Percentiles rank a stretch among this genome's conserved stretches.
Evolutionary conservation across 1,140 invertebrate species (phyloP).

Genomic region (Drosophila tropicalis): DNA sequence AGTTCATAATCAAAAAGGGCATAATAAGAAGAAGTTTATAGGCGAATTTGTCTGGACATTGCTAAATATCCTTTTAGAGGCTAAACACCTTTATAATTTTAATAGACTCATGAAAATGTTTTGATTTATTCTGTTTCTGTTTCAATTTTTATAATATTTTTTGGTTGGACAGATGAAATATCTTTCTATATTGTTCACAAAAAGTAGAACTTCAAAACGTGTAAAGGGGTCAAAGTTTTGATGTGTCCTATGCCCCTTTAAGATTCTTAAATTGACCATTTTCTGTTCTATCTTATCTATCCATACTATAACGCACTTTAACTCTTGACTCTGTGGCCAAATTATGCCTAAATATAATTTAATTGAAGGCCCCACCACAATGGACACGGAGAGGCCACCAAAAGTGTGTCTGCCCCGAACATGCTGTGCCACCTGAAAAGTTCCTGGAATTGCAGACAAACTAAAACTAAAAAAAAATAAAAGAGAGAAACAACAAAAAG

Average conservation of each 20-base stretch:
- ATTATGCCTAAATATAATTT: constrained; percentile 75
- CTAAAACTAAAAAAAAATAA: constrained; percentile 24
- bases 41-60: too few species aligned
- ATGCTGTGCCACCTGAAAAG: constrained; percentile 81
- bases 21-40: too few species aligned
- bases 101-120: too few species aligned
- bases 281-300: neutral
- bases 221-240: too few species aligned
- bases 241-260: neutral
- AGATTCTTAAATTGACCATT: neutral
- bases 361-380: constrained; percentile 66
- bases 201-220: too few species aligned
- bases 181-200: too few species aligned
- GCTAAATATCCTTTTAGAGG: too few species aligned
- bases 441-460: constrained; percentile 64
- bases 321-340: constrained; percentile 26
- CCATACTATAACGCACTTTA: neutral
- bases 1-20: too few species aligned
- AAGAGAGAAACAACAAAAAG: constrained; percentile 26
- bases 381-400: constrained; percentile 64
- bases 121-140: too few species aligned
- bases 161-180: too few species aligned
- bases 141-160: too few species aligned
- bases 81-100: too few species aligned
- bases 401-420: constrained; percentile 73